phyloP scores from a whole-genome alignment of 2,797 vertebrate species.

The Prunella strophiata region DNA sequence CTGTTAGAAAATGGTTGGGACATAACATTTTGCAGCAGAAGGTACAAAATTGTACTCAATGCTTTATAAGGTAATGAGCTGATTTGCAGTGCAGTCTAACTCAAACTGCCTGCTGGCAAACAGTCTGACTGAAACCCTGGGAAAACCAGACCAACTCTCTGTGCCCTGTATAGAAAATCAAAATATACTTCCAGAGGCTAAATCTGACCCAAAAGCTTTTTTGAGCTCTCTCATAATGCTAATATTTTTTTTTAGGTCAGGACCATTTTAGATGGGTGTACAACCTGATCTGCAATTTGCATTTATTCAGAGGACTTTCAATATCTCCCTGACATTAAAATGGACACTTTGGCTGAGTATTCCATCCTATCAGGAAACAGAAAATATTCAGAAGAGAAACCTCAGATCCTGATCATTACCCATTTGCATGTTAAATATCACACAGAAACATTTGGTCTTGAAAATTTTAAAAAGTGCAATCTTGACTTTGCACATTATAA shows the following conservation, averaged over 20 bases:
- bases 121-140: not conserved
- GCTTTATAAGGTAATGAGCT: slow-evolving; percentile 27
- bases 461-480: not conserved
- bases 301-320: not conserved
- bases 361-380: not conserved
- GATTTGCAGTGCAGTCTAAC: not conserved
- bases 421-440: not conserved
- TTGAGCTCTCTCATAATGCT: not conserved
- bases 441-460: not conserved
- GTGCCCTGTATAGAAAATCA: not conserved
- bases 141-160: slow-evolving; percentile 28
- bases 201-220: slow-evolving; percentile 33
- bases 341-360: not conserved
- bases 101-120: slow-evolving; percentile 31
- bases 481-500: not conserved
- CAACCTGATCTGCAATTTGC: not conserved
- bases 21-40: not conserved
- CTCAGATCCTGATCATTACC: not conserved
- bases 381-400: not conserved
- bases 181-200: slow-evolving; percentile 20
- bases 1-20: not conserved
- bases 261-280: not conserved
- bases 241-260: not conserved
- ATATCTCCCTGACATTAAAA: not conserved
- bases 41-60: not conserved